These are phyloP conservation scores for Tribolium freemani DNA, from an alignment of 2,888 invertebrate genomes.

Conservation along the genomic window DNA sequence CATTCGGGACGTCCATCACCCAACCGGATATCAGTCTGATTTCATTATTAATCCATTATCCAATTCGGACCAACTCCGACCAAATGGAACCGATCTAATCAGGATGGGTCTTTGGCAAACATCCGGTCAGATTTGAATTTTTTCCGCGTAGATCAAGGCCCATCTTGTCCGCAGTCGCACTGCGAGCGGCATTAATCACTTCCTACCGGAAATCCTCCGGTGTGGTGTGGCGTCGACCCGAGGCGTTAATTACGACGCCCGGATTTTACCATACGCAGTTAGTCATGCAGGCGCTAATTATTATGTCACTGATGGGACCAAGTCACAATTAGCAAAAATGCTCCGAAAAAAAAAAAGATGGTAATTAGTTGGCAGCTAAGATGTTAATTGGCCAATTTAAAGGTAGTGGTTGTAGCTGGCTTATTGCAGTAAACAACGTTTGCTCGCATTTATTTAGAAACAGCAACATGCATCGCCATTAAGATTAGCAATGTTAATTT, in stretches of 20 bases:
- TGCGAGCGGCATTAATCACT: constrained; percentile 52
- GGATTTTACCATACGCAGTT: constrained; percentile 55
- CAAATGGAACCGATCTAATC: constrained; percentile 3
- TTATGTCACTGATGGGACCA: constrained; percentile 49
- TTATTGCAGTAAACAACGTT: background rate
- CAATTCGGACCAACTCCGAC: background rate
- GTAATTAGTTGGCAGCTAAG: background rate
- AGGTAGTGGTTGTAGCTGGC: background rate
- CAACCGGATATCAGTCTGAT: constrained; percentile 47
- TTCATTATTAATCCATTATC: constrained; percentile 48
- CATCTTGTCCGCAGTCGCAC: constrained; percentile 4
- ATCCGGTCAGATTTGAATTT: constrained; percentile 20
- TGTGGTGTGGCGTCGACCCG: constrained; percentile 43
- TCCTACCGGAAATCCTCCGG: constrained; percentile 53
- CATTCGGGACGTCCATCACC: constrained; percentile 46
- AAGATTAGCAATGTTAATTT: background rate
- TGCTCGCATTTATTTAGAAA: background rate
- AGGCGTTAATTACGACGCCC: constrained; percentile 55
- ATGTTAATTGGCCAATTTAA: background rate
- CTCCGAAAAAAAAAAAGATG: no score
- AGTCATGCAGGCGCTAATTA: constrained; percentile 54
- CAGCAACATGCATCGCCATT: background rate
- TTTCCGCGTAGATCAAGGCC: constrained; percentile 4
- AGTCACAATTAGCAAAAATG: no score
- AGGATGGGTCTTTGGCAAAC: constrained; percentile 1